Conservation (phyloP, 2,888 invertebrate genomes). For the Notodonta ziczac region DNA sequence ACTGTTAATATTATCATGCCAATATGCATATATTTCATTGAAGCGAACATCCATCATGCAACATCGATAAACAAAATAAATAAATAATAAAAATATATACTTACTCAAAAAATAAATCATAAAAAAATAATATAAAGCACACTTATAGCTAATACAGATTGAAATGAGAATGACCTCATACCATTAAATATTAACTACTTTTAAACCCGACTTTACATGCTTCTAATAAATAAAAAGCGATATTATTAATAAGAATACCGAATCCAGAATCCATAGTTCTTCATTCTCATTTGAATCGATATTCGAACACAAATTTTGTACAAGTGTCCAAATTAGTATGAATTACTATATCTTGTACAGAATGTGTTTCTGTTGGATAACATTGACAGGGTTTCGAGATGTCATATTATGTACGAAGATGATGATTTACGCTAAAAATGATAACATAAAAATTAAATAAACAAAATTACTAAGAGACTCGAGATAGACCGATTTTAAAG, state of each 20-base stretch:
- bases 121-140: conserved; percentile 44
- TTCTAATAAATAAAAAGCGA: conserved; percentile 40
- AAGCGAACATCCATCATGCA: conserved; percentile 80
- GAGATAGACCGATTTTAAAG: too few relatives aligned
- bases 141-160: conserved; percentile 60
- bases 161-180: conserved; percentile 79
- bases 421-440: conserved; percentile 14
- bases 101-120: conserved; percentile 45
- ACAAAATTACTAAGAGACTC: not conserved
- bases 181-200: conserved; percentile 52
- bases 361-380: conserved; percentile 23
- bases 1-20: conserved; percentile 62
- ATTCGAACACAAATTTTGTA: conserved; percentile 60
- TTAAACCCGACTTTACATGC: conserved; percentile 48
- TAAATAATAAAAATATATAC: conserved; percentile 50
- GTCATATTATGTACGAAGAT: conserved; percentile 33
- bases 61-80: conserved; percentile 65
- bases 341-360: conserved; percentile 5
- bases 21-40: conserved; percentile 65
- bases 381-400: conserved; percentile 36
- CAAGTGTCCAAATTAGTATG: not conserved
- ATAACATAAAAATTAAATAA: conserved; percentile 5
- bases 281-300: conserved; percentile 82
- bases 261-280: conserved; percentile 15
- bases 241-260: conserved; percentile 25